Evolutionary conservation across 2,113 vertebrate genomes (phyloP).

Genomic region (Dendropsophus ebraccatus): DNA sequence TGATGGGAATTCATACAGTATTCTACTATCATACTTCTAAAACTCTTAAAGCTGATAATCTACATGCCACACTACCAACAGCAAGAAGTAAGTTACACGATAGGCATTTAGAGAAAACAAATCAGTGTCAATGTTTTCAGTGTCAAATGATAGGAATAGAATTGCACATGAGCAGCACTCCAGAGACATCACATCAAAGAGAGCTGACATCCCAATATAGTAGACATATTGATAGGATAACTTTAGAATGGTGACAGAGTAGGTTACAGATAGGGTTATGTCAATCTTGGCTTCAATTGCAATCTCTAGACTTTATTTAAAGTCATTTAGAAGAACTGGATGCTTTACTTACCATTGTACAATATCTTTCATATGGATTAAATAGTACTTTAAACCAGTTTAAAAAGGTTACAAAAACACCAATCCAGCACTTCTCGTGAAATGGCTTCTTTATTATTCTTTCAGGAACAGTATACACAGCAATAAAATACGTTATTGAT

Average conservation of each 20-base stretch:
- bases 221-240: constrained; percentile 37
- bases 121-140: constrained; percentile 21
- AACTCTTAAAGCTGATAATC: neutral
- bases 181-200: constrained; percentile 39
- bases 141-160: constrained; percentile 43
- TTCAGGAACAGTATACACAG: no score
- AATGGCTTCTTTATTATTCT: no score
- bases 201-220: constrained; percentile 36
- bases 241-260: constrained; percentile 33
- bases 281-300: neutral
- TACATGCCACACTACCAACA: neutral
- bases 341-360: neutral
- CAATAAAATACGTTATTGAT: no score
- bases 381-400: no score
- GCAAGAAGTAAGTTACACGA: neutral
- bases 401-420: no score
- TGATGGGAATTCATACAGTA: no score
- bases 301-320: neutral
- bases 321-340: no score
- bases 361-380: neutral
- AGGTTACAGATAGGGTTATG: constrained; percentile 6
- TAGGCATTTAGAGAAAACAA: neutral
- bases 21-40: no score
- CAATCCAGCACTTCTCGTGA: no score
- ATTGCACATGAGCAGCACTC: constrained; percentile 28